These are phyloP conservation scores for Hydrozoanthus tunicans DNA, from an alignment of 64 coral and sea anemone species.

Conservation along the genomic window DNA sequence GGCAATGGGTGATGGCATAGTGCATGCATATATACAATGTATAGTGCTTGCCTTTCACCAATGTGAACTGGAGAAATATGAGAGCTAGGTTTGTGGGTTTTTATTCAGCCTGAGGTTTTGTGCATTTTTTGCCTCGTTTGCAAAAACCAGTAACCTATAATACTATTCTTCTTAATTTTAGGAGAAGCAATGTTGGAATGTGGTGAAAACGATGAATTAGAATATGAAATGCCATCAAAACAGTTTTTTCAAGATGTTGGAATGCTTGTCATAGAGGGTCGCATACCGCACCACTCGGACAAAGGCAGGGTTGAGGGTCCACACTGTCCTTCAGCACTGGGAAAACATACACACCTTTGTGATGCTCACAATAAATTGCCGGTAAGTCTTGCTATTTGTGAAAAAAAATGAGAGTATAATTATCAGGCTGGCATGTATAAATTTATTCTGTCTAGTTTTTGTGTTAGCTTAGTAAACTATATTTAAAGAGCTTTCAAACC, in stretches of 20 bases:
- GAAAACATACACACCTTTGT: slow-evolving; percentile 54
- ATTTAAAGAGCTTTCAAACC: too few relatives aligned
- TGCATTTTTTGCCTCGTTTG: too few relatives aligned
- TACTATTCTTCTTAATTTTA: neutral
- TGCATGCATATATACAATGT: too few relatives aligned
- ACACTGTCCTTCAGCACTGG: slow-evolving; percentile 57
- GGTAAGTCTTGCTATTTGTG: neutral
- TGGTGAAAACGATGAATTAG: slow-evolving; percentile 59
- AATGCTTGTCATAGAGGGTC: slow-evolving; percentile 81
- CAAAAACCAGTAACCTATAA: neutral
- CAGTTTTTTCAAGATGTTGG: slow-evolving; percentile 90
- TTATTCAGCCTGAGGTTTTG: too few relatives aligned
- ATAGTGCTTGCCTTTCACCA: too few relatives aligned
- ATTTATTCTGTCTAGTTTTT: neutral
- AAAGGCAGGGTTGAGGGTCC: slow-evolving; percentile 80
- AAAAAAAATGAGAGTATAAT: too few relatives aligned
- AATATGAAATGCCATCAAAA: slow-evolving; percentile 88
- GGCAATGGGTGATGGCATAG: too few relatives aligned
- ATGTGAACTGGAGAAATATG: too few relatives aligned
- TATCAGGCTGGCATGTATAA: too few relatives aligned
- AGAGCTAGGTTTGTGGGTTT: too few relatives aligned
- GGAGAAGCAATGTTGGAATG: slow-evolving; percentile 35
- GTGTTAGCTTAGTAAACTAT: too few relatives aligned
- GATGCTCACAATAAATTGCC: slow-evolving; percentile 13
- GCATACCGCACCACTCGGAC: slow-evolving; percentile 70